Evolutionary conservation across 2,888 invertebrate species (phyloP).

Genomic region (Priocnemis perturbator): DNA sequence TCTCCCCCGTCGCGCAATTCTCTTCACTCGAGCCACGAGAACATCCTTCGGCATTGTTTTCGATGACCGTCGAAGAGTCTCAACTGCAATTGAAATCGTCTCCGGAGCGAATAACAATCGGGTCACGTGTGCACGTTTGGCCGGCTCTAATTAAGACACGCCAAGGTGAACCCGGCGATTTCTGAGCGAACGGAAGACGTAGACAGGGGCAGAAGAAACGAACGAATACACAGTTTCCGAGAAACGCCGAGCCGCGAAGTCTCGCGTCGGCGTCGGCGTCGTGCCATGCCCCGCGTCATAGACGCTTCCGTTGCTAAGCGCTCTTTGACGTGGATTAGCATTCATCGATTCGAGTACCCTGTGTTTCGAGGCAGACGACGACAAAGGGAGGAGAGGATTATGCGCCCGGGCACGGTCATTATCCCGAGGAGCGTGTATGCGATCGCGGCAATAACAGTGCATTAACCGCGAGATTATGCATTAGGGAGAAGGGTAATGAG

Average conservation of each 20-base stretch:
- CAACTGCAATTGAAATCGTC: too few relatives aligned
- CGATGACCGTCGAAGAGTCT: too few relatives aligned
- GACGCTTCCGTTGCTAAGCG: conserved; percentile 25
- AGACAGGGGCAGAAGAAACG: too few relatives aligned
- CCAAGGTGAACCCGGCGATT: too few relatives aligned
- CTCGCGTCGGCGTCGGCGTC: conserved; percentile 5
- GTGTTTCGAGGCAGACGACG: conserved; percentile 37
- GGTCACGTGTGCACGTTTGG: too few relatives aligned
- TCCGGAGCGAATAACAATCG: too few relatives aligned
- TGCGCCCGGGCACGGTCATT: conserved; percentile 46
- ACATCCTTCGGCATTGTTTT: too few relatives aligned
- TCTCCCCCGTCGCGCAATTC: too few relatives aligned
- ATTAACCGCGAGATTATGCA: conserved; percentile 53
- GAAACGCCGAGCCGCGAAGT: conserved; percentile 9
- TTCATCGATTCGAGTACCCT: conserved; percentile 51
- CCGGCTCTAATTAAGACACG: too few relatives aligned
- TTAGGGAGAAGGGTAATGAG: conserved; percentile 56
- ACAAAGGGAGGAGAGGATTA: conserved; percentile 54
- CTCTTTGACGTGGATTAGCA: conserved; percentile 44
- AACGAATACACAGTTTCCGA: not conserved
- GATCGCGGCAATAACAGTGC: conserved; percentile 58
- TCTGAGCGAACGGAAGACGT: too few relatives aligned
- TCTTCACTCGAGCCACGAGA: too few relatives aligned
- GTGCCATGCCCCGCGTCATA: too few relatives aligned
- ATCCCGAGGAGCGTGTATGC: conserved; percentile 40